These are phyloP conservation scores for Anomalospiza imberbis DNA, from an alignment of 2,797 vertebrate genomes.

Conservation along the genomic window DNA sequence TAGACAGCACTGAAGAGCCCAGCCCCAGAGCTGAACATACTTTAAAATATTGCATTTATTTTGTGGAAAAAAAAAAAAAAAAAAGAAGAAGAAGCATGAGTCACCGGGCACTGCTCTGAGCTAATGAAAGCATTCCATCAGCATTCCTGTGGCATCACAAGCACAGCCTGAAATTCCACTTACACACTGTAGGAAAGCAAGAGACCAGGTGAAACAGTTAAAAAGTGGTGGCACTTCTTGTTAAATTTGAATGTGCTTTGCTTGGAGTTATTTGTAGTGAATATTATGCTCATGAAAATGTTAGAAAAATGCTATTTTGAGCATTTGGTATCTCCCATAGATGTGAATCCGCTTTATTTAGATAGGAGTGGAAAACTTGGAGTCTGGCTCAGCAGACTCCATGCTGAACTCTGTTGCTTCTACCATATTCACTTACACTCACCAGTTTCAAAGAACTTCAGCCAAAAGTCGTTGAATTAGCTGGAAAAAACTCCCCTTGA, in stretches of 20 bases:
- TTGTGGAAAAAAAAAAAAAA: neutral
- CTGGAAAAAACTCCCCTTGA: neutral
- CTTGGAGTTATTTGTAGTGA: neutral
- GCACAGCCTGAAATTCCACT: slow-evolving; percentile 14
- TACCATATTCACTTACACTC: neutral
- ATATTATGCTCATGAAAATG: neutral
- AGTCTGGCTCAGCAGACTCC: neutral
- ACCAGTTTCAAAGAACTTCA: neutral
- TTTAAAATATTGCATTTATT: neutral
- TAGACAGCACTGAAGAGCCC: neutral
- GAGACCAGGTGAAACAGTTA: neutral
- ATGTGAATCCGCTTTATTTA: neutral
- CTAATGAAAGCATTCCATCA: slow-evolving; percentile 50
- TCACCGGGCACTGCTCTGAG: neutral
- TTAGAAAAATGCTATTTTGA: neutral
- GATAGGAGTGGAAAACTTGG: neutral
- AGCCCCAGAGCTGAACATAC: neutral
- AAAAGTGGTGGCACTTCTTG: neutral
- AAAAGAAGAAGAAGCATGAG: neutral
- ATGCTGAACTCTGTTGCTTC: neutral
- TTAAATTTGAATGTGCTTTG: neutral
- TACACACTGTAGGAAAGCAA: neutral
- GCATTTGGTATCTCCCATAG: neutral
- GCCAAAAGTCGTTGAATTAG: neutral
- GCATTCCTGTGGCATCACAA: slow-evolving; percentile 11